A percentile compares a stretch with the other conserved stretches of the same genome.
Evolutionary conservation across 2,797 vertebrate genomes (phyloP).

Genomic region (Oreochromis mossambicus): DNA sequence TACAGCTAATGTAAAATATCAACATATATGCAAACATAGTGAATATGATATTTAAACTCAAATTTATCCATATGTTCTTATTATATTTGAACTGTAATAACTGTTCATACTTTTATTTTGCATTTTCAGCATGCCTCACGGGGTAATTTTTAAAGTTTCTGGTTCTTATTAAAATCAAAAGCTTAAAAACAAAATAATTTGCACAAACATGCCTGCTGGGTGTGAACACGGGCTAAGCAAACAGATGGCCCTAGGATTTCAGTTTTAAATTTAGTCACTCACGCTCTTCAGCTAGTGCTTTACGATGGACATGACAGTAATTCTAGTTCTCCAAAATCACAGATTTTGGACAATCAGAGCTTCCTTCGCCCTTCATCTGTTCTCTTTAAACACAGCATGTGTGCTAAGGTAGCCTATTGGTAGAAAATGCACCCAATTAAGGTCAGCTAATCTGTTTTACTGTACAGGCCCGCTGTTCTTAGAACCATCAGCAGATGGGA

Average conservation of each 20-base stretch:
- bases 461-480: background rate
- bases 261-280: background rate
- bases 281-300: background rate
- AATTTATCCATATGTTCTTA: background rate
- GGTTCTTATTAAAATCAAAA: background rate
- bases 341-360: background rate
- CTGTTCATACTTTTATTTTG: background rate
- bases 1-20: background rate
- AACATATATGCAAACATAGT: background rate
- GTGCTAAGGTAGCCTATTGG: background rate
- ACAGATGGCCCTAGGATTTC: background rate
- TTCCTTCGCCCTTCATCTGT: background rate
- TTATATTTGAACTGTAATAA: background rate
- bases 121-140: background rate
- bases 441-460: background rate
- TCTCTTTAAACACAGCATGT: background rate
- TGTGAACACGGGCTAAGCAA: background rate
- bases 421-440: background rate
- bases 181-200: background rate
- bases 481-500: background rate
- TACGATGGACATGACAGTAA: background rate
- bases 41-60: background rate
- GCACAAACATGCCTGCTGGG: background rate
- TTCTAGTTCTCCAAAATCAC: background rate
- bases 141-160: background rate